phyloP scores from a whole-genome alignment of 2,888 invertebrate species.

The Rhaphigaster nebulosa region DNA sequence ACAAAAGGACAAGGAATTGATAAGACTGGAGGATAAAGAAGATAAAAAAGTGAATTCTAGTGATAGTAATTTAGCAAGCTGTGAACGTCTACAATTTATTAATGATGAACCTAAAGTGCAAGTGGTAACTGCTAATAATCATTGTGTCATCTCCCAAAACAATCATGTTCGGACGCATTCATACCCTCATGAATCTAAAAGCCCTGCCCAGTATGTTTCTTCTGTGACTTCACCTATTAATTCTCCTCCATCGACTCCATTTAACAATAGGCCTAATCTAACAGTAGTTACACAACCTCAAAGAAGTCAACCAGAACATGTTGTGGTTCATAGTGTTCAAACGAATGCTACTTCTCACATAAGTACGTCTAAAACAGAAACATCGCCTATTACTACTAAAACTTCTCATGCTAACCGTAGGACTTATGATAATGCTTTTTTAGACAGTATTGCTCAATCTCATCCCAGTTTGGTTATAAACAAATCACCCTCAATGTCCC shows the following conservation, averaged over 20 bases:
- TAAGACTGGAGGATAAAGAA: slow-evolving; percentile 58
- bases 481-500: slow-evolving; percentile 64
- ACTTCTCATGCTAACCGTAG: slow-evolving; percentile 56
- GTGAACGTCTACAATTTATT: slow-evolving; percentile 54
- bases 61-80: slow-evolving; percentile 40
- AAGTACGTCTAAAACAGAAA: slow-evolving; percentile 55
- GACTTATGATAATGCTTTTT: slow-evolving; percentile 66
- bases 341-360: slow-evolving; percentile 48
- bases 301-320: slow-evolving; percentile 55
- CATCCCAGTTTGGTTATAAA: slow-evolving; percentile 67
- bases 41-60: slow-evolving; percentile 56
- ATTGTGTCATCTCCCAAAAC: slow-evolving; percentile 61
- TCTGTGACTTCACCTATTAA: slow-evolving; percentile 58
- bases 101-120: slow-evolving; percentile 61
- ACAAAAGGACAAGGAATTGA: slow-evolving; percentile 57
- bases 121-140: slow-evolving; percentile 62
- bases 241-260: slow-evolving; percentile 62
- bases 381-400: slow-evolving; percentile 52
- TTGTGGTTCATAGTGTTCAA: slow-evolving; percentile 53
- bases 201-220: slow-evolving; percentile 50
- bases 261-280: slow-evolving; percentile 66
- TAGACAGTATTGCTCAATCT: slow-evolving; percentile 66
- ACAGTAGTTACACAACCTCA: slow-evolving; percentile 66
- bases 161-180: slow-evolving; percentile 60
- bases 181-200: slow-evolving; percentile 56